Conservation (phyloP, 1,140 invertebrate species). For the Dufourea novaeangliae region DNA sequence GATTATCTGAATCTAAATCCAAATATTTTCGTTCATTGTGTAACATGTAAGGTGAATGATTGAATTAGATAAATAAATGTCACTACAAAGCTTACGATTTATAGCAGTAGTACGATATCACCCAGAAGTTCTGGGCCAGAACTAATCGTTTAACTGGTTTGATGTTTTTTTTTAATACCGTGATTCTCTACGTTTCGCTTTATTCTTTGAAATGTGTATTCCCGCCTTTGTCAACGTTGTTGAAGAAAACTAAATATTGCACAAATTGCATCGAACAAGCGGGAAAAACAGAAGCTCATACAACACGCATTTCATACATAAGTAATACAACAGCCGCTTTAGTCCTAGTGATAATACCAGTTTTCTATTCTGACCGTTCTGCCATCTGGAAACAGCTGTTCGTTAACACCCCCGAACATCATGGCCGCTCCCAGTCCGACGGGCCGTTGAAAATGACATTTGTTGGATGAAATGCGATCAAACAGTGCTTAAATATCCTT, state of each 20-base stretch:
- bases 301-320: not conserved
- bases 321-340: too few species aligned
- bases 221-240: not conserved
- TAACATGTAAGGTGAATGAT: not conserved
- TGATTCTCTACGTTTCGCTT: not conserved
- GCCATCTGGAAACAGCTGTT: slow-evolving; percentile 70
- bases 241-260: not conserved
- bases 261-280: not conserved
- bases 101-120: not conserved
- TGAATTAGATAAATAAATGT: not conserved
- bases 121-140: too few species aligned
- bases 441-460: slow-evolving; percentile 64
- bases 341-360: slow-evolving; percentile 18
- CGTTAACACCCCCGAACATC: slow-evolving; percentile 69
- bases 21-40: not conserved
- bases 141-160: not conserved
- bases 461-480: slow-evolving; percentile 57
- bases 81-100: not conserved
- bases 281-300: not conserved
- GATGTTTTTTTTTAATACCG: not conserved
- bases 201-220: not conserved
- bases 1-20: not conserved
- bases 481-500: slow-evolving; percentile 44
- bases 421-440: slow-evolving; percentile 71
- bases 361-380: slow-evolving; percentile 29